A percentile compares a stretch with the other conserved stretches of the same genome.
Evolutionary conservation across 2,888 invertebrate species (phyloP).

Genomic region (Glaucopsyche alexis): DNA sequence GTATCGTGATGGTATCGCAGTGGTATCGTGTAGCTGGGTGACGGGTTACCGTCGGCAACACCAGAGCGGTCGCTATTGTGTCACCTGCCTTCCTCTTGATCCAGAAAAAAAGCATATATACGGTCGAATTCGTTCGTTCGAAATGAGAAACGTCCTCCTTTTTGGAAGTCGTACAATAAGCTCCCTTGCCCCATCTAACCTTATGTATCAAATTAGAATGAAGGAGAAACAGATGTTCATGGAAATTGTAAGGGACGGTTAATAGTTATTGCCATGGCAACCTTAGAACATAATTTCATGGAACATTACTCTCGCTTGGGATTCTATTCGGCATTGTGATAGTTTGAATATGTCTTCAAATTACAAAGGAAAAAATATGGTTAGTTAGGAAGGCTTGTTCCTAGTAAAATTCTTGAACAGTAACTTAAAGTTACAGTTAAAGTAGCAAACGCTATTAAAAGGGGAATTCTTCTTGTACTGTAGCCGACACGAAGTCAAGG

Average conservation of each 20-base stretch:
- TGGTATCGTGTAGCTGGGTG: too few species aligned
- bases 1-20: too few species aligned
- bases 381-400: background rate
- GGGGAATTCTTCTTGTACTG: background rate
- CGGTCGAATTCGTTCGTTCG: too few species aligned
- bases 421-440: background rate
- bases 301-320: background rate
- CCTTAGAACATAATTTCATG: background rate
- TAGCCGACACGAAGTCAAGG: background rate
- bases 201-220: background rate
- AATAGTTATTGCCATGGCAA: background rate
- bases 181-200: background rate
- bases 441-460: constrained; percentile 5
- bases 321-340: background rate
- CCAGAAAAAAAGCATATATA: too few species aligned
- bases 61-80: too few species aligned
- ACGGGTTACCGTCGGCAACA: too few species aligned
- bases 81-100: too few species aligned
- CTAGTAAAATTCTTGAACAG: background rate
- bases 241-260: background rate
- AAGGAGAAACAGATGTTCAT: background rate
- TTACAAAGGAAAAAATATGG: too few species aligned
- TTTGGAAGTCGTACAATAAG: too few species aligned
- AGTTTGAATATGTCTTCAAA: too few species aligned
- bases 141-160: too few species aligned